Conservation (phyloP, 2,113 vertebrate species). For the Ptyas mucosa region DNA sequence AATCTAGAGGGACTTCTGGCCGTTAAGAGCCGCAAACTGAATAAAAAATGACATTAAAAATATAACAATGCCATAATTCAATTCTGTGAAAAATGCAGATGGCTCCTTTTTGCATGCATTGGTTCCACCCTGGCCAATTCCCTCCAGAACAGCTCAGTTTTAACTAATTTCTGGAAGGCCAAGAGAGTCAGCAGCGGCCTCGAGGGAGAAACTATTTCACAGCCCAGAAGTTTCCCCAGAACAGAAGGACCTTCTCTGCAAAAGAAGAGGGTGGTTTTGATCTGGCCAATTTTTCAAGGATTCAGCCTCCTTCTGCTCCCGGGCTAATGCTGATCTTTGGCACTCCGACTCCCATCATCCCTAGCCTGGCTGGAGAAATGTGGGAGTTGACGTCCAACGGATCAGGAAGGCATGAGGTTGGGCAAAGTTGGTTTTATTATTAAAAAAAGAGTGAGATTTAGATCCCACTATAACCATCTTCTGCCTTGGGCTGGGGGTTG, state of each 20-base stretch:
- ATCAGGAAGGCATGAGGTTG: background rate
- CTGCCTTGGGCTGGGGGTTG: too few species aligned
- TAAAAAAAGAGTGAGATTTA: background rate
- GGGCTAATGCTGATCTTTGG: fast-evolving
- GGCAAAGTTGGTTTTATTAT: background rate
- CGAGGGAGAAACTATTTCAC: background rate
- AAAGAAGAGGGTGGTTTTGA: background rate
- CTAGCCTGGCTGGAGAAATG: background rate
- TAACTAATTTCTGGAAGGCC: background rate
- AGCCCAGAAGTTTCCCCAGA: background rate
- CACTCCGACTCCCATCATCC: background rate
- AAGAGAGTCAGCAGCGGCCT: background rate
- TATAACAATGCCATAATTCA: background rate
- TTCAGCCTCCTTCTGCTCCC: background rate
- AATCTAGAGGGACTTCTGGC: background rate
- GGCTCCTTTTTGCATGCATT: background rate
- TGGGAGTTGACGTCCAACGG: background rate
- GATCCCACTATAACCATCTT: too few species aligned
- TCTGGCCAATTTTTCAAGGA: background rate
- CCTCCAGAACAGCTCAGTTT: background rate
- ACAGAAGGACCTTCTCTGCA: background rate
- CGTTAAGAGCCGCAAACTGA: background rate
- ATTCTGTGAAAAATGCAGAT: background rate
- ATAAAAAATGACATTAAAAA: background rate
- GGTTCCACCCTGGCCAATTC: background rate